Evolutionary conservation across 2,113 vertebrate genomes (phyloP), one percentile per base, ranked within the genome.

Genomic region (Bubo blakistoni): DNA sequence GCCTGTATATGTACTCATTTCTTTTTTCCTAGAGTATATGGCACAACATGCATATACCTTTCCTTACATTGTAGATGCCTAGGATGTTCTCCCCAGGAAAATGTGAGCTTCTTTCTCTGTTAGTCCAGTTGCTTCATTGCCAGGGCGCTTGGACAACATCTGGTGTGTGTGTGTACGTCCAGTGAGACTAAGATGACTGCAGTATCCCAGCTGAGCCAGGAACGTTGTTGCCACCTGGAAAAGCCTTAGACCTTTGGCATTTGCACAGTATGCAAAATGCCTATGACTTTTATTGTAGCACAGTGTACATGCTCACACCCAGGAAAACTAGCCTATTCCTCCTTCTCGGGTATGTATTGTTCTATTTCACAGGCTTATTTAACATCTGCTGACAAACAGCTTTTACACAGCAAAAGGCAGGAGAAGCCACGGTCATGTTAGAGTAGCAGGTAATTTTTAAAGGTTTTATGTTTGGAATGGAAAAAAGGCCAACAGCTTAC

Each of bases 361-460:
- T 97, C 76, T 82, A 30, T 96, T 62, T 76, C 83, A 26, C 57
- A 51, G 84, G 62, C 79, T 89, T 83, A 88, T 93, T 97, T 84
- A 83, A 65, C 17, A 49, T 88, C 38, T 83, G 34, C 86, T 92
- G 63, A 55, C 92, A 94, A 90, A 69, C 40, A 79, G 55, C 13
- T 97, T 97, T 96, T 96, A 79, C 92, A 81, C 38, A 92, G 77
- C 66, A 94, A 93, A 94, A 34, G 58, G 82, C 84, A 92, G 49
- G 79, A 84, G 69, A 24, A 27, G 36, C 57, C 70, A 89, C 36
- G n/a, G 59, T 18, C 11, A 1, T 49, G 15, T 95, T 96, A 62
- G 46, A 92, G 91, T 24, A 95, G 73, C 88, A 86, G 40, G 79
- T 72, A 87, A 42, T 95, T 95, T 94, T 94, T 94, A 92, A 93